phyloP scores from a whole-genome alignment of 2,797 vertebrate genomes.

The Mallotus villosus region DNA sequence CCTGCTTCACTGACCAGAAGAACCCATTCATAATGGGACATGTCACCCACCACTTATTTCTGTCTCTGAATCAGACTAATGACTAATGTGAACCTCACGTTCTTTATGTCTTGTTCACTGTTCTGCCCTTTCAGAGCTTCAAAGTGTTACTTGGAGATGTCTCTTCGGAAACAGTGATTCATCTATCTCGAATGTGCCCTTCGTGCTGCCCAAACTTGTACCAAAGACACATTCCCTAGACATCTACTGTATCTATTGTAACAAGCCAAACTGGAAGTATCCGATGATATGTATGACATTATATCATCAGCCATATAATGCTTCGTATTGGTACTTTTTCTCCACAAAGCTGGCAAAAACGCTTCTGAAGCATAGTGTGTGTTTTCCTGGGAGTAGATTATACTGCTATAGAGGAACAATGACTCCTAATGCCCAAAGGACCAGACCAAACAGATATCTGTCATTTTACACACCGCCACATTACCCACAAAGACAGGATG shows the following conservation, averaged over 20 bases:
- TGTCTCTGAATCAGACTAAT: conserved; percentile 50
- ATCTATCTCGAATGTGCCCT: conserved; percentile 49
- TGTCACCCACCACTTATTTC: conserved; percentile 43
- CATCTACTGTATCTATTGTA: conserved; percentile 27
- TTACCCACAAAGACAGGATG: neutral
- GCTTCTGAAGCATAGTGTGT: neutral
- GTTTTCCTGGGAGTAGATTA: neutral
- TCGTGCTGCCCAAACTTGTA: conserved; percentile 49
- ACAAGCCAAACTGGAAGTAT: conserved; percentile 5
- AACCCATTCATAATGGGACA: conserved; percentile 36
- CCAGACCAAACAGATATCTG: neutral
- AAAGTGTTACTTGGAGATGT: conserved; percentile 31
- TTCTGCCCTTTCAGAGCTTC: conserved; percentile 44
- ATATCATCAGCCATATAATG: neutral
- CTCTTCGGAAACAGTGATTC: conserved; percentile 55
- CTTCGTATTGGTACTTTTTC: neutral
- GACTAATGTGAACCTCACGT: conserved; percentile 46
- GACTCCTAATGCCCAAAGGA: neutral
- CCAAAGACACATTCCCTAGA: conserved; percentile 9
- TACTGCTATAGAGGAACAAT: neutral
- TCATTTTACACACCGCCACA: neutral
- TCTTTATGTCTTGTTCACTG: conserved; percentile 14
- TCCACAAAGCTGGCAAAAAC: neutral
- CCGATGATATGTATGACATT: neutral
- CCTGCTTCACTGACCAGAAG: conserved; percentile 5